phyloP scores from a whole-genome alignment of 2,797 vertebrate species.

The Hoplostethus mediterraneus region DNA sequence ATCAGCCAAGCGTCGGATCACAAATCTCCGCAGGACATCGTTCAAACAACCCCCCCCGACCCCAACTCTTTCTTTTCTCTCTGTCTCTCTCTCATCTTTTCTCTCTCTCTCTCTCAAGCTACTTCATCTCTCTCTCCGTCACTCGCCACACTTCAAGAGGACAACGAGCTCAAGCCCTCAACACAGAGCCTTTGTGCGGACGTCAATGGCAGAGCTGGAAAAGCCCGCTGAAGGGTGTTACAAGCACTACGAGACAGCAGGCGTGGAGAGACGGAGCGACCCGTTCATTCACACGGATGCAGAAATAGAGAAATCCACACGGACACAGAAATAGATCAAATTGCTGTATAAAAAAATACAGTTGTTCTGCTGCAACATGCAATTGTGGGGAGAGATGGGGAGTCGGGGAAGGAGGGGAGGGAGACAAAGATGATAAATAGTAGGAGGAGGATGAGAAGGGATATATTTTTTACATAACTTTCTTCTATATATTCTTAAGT shows the following conservation, averaged over 20 bases:
- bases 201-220: conserved; percentile 20
- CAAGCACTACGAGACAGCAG: conserved; percentile 10
- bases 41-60: conserved; percentile 16
- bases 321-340: not conserved
- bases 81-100: not conserved
- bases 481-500: too few relatives aligned
- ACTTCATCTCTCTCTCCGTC: conserved; percentile 29
- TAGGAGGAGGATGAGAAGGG: not conserved
- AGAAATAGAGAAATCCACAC: not conserved
- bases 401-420: not conserved
- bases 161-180: conserved; percentile 34
- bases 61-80: conserved; percentile 6
- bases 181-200: conserved; percentile 43
- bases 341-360: not conserved
- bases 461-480: too few relatives aligned
- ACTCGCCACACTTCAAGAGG: conserved; percentile 32
- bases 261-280: not conserved
- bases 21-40: conserved; percentile 8
- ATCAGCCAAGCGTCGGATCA: conserved; percentile 23
- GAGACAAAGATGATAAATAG: not conserved
- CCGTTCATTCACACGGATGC: not conserved
- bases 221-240: conserved; percentile 35
- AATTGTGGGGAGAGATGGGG: not conserved
- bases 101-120: not conserved
- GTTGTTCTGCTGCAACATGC: not conserved